Conservation (phyloP, 2,797 vertebrate genomes). For the Oryzias dopingdopingensis region DNA sequence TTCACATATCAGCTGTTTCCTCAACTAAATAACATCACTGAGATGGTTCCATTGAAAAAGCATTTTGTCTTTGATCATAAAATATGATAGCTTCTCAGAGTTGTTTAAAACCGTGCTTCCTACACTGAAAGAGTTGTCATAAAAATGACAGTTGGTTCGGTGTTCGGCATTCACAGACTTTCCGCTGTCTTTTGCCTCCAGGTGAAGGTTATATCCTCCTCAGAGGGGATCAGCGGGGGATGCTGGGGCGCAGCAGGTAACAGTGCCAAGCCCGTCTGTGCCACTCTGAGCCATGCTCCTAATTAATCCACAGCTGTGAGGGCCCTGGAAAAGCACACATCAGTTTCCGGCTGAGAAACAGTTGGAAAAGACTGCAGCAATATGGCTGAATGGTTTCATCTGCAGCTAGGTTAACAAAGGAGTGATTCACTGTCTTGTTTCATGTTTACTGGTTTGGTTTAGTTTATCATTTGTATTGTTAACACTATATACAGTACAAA, state of each 20-base stretch:
- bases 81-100: background rate
- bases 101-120: background rate
- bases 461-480: too few relatives aligned
- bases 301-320: constrained; percentile 65
- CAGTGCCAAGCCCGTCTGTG: constrained; percentile 36
- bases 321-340: constrained; percentile 51
- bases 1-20: too few relatives aligned
- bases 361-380: constrained; percentile 26
- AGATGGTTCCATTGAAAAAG: background rate
- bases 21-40: too few relatives aligned
- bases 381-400: constrained; percentile 23
- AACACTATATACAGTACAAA: too few relatives aligned
- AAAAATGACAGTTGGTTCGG: constrained; percentile 19
- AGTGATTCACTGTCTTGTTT: too few relatives aligned
- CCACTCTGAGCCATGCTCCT: constrained; percentile 49
- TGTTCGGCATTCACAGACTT: constrained; percentile 20
- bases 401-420: background rate
- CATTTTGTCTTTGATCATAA: background rate
- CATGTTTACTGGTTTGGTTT: too few relatives aligned
- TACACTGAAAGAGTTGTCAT: constrained; percentile 8
- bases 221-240: constrained; percentile 36
- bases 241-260: constrained; percentile 52
- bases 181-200: constrained; percentile 24
- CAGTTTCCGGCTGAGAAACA: constrained; percentile 45
- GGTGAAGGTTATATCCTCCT: constrained; percentile 57